These are phyloP conservation scores for Polietes domitor DNA, from an alignment of 2,888 invertebrate genomes.

Conservation along the genomic window DNA sequence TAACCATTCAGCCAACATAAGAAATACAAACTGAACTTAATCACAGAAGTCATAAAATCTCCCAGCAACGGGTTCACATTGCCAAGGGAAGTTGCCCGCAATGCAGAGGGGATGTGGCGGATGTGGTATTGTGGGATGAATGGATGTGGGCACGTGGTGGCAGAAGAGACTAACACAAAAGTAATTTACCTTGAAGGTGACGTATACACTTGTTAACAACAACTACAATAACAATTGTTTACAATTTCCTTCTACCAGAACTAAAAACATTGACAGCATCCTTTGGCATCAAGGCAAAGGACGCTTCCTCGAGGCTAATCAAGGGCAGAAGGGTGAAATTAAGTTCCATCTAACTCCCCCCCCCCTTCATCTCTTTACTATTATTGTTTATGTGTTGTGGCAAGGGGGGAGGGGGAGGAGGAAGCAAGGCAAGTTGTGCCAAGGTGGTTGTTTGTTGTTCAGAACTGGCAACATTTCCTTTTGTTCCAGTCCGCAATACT, in stretches of 20 bases:
- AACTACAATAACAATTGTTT: conserved; percentile 52
- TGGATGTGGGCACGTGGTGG: neutral
- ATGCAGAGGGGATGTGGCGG: neutral
- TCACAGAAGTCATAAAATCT: conserved; percentile 31
- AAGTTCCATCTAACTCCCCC: conserved; percentile 6
- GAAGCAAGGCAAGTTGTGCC: neutral
- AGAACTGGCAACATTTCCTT: conserved; percentile 12
- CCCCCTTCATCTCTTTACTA: neutral
- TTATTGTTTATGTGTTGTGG: neutral
- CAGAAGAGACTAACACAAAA: conserved; percentile 52
- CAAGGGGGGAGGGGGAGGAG: neutral
- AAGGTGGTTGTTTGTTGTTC: conserved; percentile 20
- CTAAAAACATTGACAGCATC: conserved; percentile 64
- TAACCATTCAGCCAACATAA: neutral
- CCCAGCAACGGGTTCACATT: neutral
- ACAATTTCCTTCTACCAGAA: conserved; percentile 64
- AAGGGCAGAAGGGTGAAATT: conserved; percentile 60
- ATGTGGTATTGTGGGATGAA: neutral
- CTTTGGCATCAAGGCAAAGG: conserved; percentile 42
- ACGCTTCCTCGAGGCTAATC: conserved; percentile 48
- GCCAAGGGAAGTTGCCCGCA: neutral
- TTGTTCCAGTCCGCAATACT: neutral
- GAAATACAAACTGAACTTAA: conserved; percentile 24
- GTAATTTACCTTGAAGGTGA: conserved; percentile 65
- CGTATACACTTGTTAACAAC: conserved; percentile 63